Conservation (phyloP, 2,888 invertebrate species). For the Epirrhoe alternata region DNA sequence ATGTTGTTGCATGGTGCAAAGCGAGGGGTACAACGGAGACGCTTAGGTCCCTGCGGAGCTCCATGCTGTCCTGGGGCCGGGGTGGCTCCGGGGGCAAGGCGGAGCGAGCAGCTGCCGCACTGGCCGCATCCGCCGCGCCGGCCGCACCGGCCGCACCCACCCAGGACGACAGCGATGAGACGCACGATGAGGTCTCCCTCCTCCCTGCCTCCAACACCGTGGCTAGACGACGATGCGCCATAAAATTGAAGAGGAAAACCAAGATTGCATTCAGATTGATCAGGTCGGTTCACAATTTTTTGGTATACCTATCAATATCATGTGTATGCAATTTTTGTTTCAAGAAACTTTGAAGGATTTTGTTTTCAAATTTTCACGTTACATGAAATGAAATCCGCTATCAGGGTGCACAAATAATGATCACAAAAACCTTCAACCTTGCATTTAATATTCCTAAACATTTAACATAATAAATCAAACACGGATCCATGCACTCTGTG, state of each 20-base stretch:
- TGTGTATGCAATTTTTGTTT: too few relatives aligned
- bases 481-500: too few relatives aligned
- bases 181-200: conserved; percentile 57
- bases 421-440: too few relatives aligned
- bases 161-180: conserved; percentile 62
- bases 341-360: too few relatives aligned
- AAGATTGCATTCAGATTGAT: conserved; percentile 75
- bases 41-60: conserved; percentile 79
- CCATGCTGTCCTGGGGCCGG: conserved; percentile 79
- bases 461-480: too few relatives aligned
- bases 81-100: conserved; percentile 64
- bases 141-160: conserved; percentile 46
- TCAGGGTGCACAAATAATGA: too few relatives aligned
- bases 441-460: too few relatives aligned
- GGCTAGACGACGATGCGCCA: conserved; percentile 78
- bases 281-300: conserved; percentile 61
- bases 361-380: too few relatives aligned
- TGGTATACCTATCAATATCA: background rate
- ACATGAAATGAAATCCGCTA: too few relatives aligned
- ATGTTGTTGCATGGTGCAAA: conserved; percentile 79
- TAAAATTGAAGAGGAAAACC: conserved; percentile 76
- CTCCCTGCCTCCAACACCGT: conserved; percentile 76
- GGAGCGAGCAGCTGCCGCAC: conserved; percentile 49
- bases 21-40: conserved; percentile 83
- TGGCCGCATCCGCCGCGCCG: conserved; percentile 41